Evolutionary conservation across 2,888 invertebrate species (phyloP).

Genomic region (Catocala sponsa): DNA sequence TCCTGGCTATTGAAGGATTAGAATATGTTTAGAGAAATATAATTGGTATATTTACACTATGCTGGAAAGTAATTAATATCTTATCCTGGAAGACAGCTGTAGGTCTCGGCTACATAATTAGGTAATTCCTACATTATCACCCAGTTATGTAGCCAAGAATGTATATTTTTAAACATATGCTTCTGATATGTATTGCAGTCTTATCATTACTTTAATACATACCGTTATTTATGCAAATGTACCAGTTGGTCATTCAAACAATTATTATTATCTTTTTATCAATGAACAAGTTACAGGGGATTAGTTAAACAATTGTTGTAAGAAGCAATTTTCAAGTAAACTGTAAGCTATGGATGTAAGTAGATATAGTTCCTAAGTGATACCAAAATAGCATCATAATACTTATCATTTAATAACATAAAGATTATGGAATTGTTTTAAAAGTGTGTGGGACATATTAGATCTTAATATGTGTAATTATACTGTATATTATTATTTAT

Average conservation of each 20-base stretch:
- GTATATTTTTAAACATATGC: too few species aligned
- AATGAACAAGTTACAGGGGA: conserved; percentile 21
- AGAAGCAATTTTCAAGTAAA: background rate
- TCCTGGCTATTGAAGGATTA: too few species aligned
- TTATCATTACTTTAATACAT: conserved; percentile 12
- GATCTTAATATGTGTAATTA: background rate
- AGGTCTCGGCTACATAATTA: too few species aligned
- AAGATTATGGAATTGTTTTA: background rate
- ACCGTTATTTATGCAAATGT: conserved; percentile 16
- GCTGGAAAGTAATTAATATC: too few species aligned
- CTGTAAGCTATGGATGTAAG: background rate
- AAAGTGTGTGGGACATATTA: background rate
- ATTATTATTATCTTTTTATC: conserved; percentile 27
- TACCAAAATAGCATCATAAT: too few species aligned
- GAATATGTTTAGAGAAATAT: too few species aligned
- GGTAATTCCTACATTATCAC: too few species aligned
- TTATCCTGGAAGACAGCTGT: too few species aligned
- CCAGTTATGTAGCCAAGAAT: too few species aligned
- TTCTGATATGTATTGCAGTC: background rate
- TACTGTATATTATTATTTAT: too few species aligned
- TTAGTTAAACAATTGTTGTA: conserved; percentile 24
- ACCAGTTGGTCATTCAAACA: conserved; percentile 8
- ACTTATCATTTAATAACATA: background rate
- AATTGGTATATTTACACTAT: too few species aligned
- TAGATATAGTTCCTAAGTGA: too few species aligned